A percentile compares a stretch with the other conserved stretches of the same genome.
phyloP scores from a whole-genome alignment of 1,140 invertebrate genomes.

The Melipona quadrifasciata region DNA sequence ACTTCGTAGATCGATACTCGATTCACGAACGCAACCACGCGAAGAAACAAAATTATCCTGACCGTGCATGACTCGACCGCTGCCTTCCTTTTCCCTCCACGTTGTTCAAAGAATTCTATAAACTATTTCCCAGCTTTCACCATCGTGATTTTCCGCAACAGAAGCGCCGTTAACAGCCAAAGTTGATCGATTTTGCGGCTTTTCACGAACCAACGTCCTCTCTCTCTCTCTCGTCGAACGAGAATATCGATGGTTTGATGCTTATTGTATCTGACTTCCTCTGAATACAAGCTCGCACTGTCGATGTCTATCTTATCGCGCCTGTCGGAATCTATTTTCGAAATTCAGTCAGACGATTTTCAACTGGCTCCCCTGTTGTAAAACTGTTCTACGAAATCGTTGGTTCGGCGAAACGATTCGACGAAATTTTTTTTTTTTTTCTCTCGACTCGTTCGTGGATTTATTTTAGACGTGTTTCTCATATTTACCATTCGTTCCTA shows the following conservation, averaged over 20 bases:
- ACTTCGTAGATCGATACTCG: not conserved
- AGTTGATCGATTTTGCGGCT: conserved; percentile 33
- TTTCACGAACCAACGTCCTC: not conserved
- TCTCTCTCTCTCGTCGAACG: conserved; percentile 1
- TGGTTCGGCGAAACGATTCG: not conserved
- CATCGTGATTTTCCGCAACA: conserved; percentile 28
- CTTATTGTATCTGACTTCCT: conserved; percentile 39
- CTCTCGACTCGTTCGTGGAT: not conserved
- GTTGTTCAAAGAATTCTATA: not conserved
- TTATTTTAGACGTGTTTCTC: not conserved
- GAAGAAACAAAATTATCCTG: conserved; percentile 27
- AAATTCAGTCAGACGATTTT: conserved; percentile 5
- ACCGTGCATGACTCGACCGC: too few relatives aligned
- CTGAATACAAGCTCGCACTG: not conserved
- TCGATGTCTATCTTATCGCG: conserved; percentile 33
- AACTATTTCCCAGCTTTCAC: conserved; percentile 20
- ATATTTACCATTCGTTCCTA: not conserved
- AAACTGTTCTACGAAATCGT: not conserved
- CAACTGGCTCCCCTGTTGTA: not conserved
- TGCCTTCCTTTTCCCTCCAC: not conserved
- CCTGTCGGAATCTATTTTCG: conserved; percentile 38
- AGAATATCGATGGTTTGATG: conserved; percentile 21
- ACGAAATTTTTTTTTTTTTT: not conserved
- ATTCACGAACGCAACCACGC: not conserved
- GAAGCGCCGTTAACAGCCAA: conserved; percentile 25